Conservation (phyloP, 2,888 invertebrate species). For the Drosophila phalerata region DNA sequence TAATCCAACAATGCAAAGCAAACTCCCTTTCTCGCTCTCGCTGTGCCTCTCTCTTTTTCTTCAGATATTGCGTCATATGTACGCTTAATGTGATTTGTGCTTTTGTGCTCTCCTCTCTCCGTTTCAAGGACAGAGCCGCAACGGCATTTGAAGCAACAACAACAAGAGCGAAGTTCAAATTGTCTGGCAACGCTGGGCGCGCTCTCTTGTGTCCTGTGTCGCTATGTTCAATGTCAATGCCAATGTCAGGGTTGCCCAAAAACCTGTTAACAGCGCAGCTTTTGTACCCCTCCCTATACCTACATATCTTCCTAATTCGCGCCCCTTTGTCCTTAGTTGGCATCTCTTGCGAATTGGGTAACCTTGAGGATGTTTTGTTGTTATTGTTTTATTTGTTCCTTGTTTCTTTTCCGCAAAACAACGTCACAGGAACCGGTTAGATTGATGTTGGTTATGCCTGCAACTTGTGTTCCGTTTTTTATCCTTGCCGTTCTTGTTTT, state of each 20-base stretch:
- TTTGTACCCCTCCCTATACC: slow-evolving; percentile 15
- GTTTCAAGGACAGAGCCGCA: slow-evolving; percentile 52
- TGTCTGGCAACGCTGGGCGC: slow-evolving; percentile 54
- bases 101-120: slow-evolving; percentile 14
- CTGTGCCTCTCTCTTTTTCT: neutral
- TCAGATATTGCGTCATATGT: slow-evolving; percentile 65
- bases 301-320: neutral
- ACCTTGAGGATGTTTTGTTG: slow-evolving; percentile 42
- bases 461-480: slow-evolving; percentile 6
- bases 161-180: slow-evolving; percentile 33
- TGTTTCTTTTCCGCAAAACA: slow-evolving; percentile 32
- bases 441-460: slow-evolving; percentile 35
- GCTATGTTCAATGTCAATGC: slow-evolving; percentile 60
- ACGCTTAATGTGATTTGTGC: slow-evolving; percentile 38
- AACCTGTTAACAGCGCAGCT: slow-evolving; percentile 49
- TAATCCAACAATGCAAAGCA: slow-evolving; percentile 40
- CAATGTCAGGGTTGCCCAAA: slow-evolving; percentile 59
- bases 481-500: slow-evolving; percentile 16
- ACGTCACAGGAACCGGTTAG: slow-evolving; percentile 71
- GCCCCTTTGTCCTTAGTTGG: slow-evolving; percentile 20
- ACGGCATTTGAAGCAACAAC: slow-evolving; percentile 17
- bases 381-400: slow-evolving; percentile 6
- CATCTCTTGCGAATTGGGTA: slow-evolving; percentile 51
- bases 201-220: slow-evolving; percentile 28
- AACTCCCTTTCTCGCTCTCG: neutral